Base-by-base conservation (phyloP, 2,113 vertebrate species). In the Vulpes vulpes region DNA sequence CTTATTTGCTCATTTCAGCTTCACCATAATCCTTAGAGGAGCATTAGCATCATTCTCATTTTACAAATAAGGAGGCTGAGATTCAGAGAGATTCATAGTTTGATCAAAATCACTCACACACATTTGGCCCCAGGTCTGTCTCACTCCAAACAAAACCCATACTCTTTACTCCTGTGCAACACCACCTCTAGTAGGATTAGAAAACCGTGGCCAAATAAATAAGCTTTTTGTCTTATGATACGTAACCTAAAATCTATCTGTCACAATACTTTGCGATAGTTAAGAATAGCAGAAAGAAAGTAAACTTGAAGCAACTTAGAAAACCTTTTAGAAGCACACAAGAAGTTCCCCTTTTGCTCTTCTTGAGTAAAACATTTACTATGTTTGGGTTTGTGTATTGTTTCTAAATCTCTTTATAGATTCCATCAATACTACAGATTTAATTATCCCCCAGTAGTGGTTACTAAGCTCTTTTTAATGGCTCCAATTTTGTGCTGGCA, bases 241-340 rank as follows among this genome's bases (percentile, higher is more conserved):
- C 43, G 43, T 43, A 43, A 43, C 43, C 5, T 43, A 6, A 43
- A 43, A 51, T 27, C 73, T 49, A 49, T 7, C 73, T 30, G 15
- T 27, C 99, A 99, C 98, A 99, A 98, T 82, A 99, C 99, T 17
- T 98, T 99, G 22, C 98, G 99, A 95, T 99, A 99, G 97, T 98
- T 99, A 98, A 99, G 99, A 97, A 99, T 96, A 89, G 95, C 93
- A 4, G 96, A 93, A 92, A 98, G 90, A 96, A 99, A 98, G 96
- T 96, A 76, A 96, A 79, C 19, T 73, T 69, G 53, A 84, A 57
- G 16, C 74, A 43, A 57, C 90, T 51, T 53, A 49, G 78, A 74
- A 97, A 78, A 51, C 16, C 62, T 83, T 55, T 78, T 43, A 6
- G 67, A 60, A 59, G 92, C 76, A 73, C 79, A 53, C 67, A 32